Evolutionary conservation across 1,140 invertebrate genomes (phyloP).

Genomic region (Onthophagus taurus): DNA sequence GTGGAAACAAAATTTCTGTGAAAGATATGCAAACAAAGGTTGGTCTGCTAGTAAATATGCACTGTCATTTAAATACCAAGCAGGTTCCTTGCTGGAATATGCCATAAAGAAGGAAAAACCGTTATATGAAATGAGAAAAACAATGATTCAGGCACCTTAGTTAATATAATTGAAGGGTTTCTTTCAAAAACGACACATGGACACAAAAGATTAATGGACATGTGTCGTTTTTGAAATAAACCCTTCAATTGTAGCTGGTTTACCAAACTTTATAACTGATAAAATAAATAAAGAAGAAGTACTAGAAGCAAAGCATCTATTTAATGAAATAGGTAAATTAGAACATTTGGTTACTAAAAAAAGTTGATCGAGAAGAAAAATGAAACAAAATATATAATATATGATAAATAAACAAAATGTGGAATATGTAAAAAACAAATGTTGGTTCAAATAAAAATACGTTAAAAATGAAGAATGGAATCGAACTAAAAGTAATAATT

Average conservation of each 20-base stretch:
- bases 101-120: conserved; percentile 2
- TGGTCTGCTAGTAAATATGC: background rate
- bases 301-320: conserved; percentile 20
- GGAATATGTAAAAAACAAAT: conserved; percentile 20
- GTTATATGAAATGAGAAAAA: background rate
- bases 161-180: too few species aligned
- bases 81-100: conserved; percentile 1
- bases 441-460: conserved; percentile 28
- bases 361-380: conserved; percentile 20
- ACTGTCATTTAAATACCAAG: background rate
- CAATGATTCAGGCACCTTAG: conserved; percentile 20
- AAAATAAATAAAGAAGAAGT: conserved; percentile 25
- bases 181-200: too few species aligned
- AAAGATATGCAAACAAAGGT: background rate
- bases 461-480: conserved; percentile 15
- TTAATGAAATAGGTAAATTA: conserved; percentile 23
- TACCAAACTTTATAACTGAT: conserved; percentile 26
- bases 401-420: conserved; percentile 24
- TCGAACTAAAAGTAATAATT: conserved; percentile 15
- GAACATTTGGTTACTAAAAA: conserved; percentile 25
- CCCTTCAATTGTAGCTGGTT: conserved; percentile 25
- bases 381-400: conserved; percentile 21
- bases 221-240: too few species aligned
- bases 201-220: too few species aligned
- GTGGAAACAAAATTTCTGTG: conserved; percentile 23